phyloP scores from a whole-genome alignment of 2,113 vertebrate species.

The Ploceus nigricollis region DNA sequence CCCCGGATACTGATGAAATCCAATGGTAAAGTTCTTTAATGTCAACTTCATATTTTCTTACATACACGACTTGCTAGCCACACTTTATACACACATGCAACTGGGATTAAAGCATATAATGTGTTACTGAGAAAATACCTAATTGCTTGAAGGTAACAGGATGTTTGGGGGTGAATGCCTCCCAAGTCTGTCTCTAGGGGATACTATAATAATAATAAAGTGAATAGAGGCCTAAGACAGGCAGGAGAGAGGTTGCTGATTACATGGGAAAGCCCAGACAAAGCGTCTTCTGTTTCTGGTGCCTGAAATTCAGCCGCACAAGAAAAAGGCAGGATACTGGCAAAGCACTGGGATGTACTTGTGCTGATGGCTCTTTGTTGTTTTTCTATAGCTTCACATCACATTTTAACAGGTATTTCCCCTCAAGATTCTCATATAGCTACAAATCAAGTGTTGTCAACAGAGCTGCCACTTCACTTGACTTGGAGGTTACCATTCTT shows the following conservation, averaged over 20 bases:
- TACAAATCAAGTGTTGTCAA: background rate
- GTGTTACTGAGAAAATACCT: background rate
- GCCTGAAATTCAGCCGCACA: slow-evolving; percentile 18
- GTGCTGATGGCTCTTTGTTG: slow-evolving; percentile 1
- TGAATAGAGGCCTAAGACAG: slow-evolving; percentile 21
- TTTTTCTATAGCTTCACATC: background rate
- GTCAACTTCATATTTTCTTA: background rate
- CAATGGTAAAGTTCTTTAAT: background rate
- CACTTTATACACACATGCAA: background rate
- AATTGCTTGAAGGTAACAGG: slow-evolving; percentile 30
- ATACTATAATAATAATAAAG: slow-evolving; percentile 21
- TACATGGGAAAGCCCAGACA: slow-evolving; percentile 53
- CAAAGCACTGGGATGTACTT: slow-evolving; percentile 26
- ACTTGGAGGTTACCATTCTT: background rate
- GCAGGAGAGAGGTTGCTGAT: slow-evolving; percentile 45
- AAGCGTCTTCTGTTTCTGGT: slow-evolving; percentile 51
- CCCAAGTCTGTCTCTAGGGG: slow-evolving; percentile 13
- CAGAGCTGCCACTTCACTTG: background rate
- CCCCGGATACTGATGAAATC: background rate
- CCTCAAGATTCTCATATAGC: background rate
- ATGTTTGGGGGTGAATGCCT: background rate
- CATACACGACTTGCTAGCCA: background rate
- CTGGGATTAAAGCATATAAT: background rate
- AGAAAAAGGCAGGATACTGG: slow-evolving; percentile 42
- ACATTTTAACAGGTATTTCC: slow-evolving; percentile 19